Evolutionary conservation across 2,888 invertebrate species (phyloP).

Genomic region (Napeogenes inachia): DNA sequence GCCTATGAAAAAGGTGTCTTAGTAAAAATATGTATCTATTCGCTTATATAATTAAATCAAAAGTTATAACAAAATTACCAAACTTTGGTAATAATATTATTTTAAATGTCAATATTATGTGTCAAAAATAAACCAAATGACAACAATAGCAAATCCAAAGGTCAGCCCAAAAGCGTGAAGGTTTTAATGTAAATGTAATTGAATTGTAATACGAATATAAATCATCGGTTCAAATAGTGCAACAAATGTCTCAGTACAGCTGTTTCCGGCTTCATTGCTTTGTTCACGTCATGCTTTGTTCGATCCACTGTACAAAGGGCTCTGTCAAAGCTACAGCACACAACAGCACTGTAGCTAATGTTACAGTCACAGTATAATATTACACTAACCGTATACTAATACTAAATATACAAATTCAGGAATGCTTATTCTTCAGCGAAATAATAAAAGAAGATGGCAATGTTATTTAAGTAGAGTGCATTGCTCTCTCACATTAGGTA

Average conservation of each 20-base stretch:
- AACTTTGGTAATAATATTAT: not conserved
- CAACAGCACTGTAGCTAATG: not conserved
- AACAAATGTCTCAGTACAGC: constrained; percentile 17
- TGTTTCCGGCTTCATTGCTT: constrained; percentile 15
- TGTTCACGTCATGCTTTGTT: constrained; percentile 7
- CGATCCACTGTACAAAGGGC: not conserved
- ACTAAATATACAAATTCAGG: too few species aligned
- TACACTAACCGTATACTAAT: too few species aligned
- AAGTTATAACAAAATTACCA: too few species aligned
- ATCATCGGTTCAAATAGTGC: constrained; percentile 13
- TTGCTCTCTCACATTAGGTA: too few species aligned
- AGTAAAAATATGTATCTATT: too few species aligned
- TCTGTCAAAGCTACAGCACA: not conserved
- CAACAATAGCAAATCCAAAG: constrained; percentile 9
- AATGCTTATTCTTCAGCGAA: too few species aligned
- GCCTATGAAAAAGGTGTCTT: too few species aligned
- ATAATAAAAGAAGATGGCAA: too few species aligned
- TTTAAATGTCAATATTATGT: not conserved
- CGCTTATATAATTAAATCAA: too few species aligned
- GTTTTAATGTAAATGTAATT: constrained; percentile 12
- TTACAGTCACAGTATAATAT: not conserved
- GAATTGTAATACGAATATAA: constrained; percentile 12
- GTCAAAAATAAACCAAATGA: constrained; percentile 4
- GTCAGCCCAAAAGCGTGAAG: constrained; percentile 10
- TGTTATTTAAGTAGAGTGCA: too few species aligned